These are phyloP conservation scores for Trachymyrmex cornetzi DNA, from an alignment of 1,140 invertebrate species.

Conservation along the genomic window DNA sequence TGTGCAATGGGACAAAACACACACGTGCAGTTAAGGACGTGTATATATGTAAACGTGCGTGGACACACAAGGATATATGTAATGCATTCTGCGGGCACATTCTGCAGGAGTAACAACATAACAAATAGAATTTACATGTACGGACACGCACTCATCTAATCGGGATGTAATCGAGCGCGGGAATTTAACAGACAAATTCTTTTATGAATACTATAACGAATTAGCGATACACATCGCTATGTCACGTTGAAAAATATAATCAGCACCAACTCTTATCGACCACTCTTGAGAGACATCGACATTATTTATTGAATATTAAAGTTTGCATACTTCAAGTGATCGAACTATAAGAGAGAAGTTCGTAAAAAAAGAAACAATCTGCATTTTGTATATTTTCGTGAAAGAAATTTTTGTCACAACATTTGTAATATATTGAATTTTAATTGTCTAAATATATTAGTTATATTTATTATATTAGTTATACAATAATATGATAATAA, in stretches of 20 bases:
- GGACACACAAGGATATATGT: neutral
- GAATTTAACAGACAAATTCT: conserved; percentile 34
- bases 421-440: neutral
- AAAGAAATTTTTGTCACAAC: neutral
- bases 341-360: neutral
- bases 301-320: neutral
- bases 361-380: neutral
- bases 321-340: neutral
- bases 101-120: neutral
- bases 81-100: conserved; percentile 20
- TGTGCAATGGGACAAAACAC: neutral
- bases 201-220: neutral
- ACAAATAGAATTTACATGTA: conserved; percentile 50
- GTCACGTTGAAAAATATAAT: neutral
- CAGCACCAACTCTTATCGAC: neutral
- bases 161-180: neutral
- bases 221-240: neutral
- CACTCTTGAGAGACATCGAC: neutral
- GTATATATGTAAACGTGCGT: neutral
- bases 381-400: neutral
- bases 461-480: too few relatives aligned
- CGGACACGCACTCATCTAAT: conserved; percentile 46
- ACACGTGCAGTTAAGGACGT: neutral
- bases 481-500: too few relatives aligned
- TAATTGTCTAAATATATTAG: neutral